Base-by-base conservation (phyloP, 2,113 vertebrate genomes). In the Clarias batrachus region DNA sequence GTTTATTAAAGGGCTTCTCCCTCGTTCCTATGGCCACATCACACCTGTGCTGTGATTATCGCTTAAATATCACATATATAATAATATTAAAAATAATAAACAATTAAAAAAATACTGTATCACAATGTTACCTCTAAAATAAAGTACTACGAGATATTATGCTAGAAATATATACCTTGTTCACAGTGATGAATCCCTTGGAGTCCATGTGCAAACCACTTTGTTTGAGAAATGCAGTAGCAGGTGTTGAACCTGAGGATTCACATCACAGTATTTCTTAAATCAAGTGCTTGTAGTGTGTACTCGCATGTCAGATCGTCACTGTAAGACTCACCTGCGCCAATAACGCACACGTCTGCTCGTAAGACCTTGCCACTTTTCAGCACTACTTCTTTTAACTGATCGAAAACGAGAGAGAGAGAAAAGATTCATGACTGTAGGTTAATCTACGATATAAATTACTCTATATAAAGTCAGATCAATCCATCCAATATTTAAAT, bases 301-400 rank as follows among this genome's bases (percentile, higher is more conserved):
- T 33, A 78, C 21, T 16, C 0, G 25, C 17, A 0, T 54, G 21
- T 57, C 14, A 19, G 25, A 30, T 48, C 8, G 48, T 48, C 48
- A 48, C 7, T 48, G 14, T 59, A 56, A 33, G 56, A 87, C 94
- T 97, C 93, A 98, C 98, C 98, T 59, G 97, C 95, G 87, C 98
- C 97, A 0, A 99, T 96, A 41, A 99, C 96, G 9, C 98, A 99
- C 83, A 98, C 97, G 0, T 99, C 98, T 0, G 98, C 98, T 0
- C 98, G 93, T 74, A 99, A 94, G 2, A 99, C 95, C 88, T 99
- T 99, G 68, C 98, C 97, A 4, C 98, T 99, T 93, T 99, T 99
- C 93, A 99, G 93, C n/a, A 98, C 96, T 3, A 99, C 98, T 89
- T 99, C 98, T 92, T 99, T 99, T 86, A 99, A 94, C 98, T 99